Evolutionary conservation across 2,797 vertebrate species (phyloP).

Genomic region (Bradypodion ventrale): DNA sequence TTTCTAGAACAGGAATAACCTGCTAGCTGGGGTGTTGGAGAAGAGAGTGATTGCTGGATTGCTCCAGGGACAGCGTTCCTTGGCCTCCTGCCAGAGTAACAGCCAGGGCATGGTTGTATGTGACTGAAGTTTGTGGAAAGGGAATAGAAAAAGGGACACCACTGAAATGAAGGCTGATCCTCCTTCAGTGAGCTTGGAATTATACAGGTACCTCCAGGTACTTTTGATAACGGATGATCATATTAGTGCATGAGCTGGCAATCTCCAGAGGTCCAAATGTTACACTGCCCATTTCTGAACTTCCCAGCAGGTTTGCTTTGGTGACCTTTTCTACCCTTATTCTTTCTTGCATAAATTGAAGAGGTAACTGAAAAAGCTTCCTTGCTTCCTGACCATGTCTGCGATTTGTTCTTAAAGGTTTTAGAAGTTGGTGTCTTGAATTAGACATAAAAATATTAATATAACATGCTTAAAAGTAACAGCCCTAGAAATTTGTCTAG

Average conservation of each 20-base stretch:
- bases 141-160: background rate
- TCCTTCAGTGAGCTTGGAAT: background rate
- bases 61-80: too few relatives aligned
- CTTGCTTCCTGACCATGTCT: background rate
- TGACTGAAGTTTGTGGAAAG: background rate
- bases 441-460: background rate
- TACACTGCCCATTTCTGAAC: too few relatives aligned
- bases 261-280: too few relatives aligned
- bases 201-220: background rate
- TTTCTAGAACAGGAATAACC: background rate
- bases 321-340: too few relatives aligned
- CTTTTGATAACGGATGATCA: background rate
- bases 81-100: background rate
- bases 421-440: background rate
- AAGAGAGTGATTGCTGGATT: background rate
- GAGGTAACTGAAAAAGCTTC: background rate
- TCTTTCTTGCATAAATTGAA: background rate
- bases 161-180: too few relatives aligned
- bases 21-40: background rate
- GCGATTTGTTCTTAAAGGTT: background rate
- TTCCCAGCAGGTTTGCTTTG: too few relatives aligned
- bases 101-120: background rate
- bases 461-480: background rate
- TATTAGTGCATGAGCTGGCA: background rate
- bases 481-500: background rate